Evolutionary conservation across 2,113 vertebrate species (phyloP).

Genomic region (Hiodon tergisus): DNA sequence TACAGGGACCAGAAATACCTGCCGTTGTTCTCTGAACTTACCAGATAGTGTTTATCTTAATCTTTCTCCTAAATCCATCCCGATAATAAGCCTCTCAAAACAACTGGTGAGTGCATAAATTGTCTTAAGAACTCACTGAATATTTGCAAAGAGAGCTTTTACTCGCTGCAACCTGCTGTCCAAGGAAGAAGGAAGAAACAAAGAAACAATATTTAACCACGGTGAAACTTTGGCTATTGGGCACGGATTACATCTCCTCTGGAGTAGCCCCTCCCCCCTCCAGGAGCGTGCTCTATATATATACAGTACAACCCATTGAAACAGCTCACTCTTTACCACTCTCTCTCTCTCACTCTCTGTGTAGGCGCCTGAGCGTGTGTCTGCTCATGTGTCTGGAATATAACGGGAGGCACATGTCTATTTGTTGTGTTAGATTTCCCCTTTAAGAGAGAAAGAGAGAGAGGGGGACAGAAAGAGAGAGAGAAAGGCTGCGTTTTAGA

Average conservation of each 20-base stretch:
- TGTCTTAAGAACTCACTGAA: too few relatives aligned
- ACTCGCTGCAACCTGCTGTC: background rate
- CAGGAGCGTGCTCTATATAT: conserved; percentile 55
- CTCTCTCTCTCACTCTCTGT: too few relatives aligned
- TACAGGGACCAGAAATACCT: too few relatives aligned
- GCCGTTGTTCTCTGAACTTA: too few relatives aligned
- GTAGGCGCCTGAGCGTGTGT: conserved; percentile 19
- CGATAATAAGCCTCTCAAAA: too few relatives aligned
- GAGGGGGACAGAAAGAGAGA: conserved; percentile 8
- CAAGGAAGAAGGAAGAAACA: background rate
- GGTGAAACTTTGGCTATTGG: conserved; percentile 49
- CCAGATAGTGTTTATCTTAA: too few relatives aligned
- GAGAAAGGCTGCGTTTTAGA: background rate
- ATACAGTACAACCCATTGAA: conserved; percentile 21
- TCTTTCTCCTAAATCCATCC: too few relatives aligned
- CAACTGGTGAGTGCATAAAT: too few relatives aligned
- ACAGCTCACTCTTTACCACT: too few relatives aligned
- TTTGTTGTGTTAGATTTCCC: conserved; percentile 27
- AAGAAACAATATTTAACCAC: conserved; percentile 21
- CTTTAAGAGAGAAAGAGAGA: conserved; percentile 1
- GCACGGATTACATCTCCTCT: conserved; percentile 51
- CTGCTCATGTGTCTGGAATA: conserved; percentile 23
- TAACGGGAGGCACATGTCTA: conserved; percentile 33
- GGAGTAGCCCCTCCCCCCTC: conserved; percentile 51
- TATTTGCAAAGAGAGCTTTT: too few relatives aligned